A percentile compares a stretch with the other conserved stretches of the same genome.
phyloP scores from a whole-genome alignment of 1,140 invertebrate genomes.

The Drosophila busckii region DNA sequence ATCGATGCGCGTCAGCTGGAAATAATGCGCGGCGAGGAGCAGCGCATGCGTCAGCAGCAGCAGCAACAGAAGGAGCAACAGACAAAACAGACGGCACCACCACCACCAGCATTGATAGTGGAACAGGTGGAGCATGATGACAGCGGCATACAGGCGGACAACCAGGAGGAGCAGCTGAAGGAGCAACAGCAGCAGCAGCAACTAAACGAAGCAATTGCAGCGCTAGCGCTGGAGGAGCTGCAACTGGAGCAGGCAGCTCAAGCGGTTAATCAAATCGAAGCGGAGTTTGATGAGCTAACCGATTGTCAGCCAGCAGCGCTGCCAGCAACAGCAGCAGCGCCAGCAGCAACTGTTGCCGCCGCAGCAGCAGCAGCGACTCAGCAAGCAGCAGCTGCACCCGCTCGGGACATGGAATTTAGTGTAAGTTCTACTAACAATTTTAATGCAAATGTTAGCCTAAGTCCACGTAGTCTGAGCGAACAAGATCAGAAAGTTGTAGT shows the following conservation, averaged over 20 bases:
- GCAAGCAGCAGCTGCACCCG: conserved; percentile 21
- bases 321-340: conserved; percentile 11
- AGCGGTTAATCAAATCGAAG: conserved; percentile 73
- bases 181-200: conserved; percentile 61
- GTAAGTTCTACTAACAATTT: conserved; percentile 79
- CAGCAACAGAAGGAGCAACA: conserved; percentile 23
- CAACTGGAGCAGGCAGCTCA: conserved; percentile 70
- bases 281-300: conserved; percentile 67
- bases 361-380: conserved; percentile 17
- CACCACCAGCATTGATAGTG: conserved; percentile 44
- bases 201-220: conserved; percentile 69
- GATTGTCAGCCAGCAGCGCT: conserved; percentile 47
- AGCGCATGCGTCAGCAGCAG: conserved; percentile 51
- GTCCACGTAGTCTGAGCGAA: conserved; percentile 36
- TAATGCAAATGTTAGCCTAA: conserved; percentile 54
- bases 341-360: conserved; percentile 7
- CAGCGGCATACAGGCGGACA: conserved; percentile 87
- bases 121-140: conserved; percentile 82
- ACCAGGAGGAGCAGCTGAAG: conserved; percentile 80
- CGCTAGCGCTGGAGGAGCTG: conserved; percentile 62
- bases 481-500: conserved; percentile 47
- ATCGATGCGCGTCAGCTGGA: conserved; percentile 74
- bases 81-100: conserved; percentile 17
- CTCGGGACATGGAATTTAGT: conserved; percentile 77
- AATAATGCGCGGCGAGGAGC: conserved; percentile 71